These are phyloP conservation scores for Myotis vivesi DNA, from an alignment of 2,797 vertebrate species.

Conservation along the genomic window DNA sequence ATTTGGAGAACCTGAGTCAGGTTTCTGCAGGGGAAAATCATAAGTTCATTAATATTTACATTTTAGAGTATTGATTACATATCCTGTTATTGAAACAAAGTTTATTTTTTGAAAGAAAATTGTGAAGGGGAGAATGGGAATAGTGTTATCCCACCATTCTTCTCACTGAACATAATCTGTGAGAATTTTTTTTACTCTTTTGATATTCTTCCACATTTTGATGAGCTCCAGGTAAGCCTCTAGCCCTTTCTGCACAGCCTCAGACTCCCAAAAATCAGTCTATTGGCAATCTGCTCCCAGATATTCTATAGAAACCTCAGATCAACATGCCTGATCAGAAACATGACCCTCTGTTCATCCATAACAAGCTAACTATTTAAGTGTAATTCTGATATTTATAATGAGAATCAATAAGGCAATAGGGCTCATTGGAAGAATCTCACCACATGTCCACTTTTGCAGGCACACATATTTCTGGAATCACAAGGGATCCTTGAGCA, in stretches of 20 bases:
- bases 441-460: neutral
- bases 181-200: neutral
- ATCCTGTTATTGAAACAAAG: conserved; percentile 35
- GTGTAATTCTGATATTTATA: neutral
- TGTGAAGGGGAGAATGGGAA: neutral
- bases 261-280: neutral
- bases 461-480: neutral
- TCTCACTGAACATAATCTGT: neutral
- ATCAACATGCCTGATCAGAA: neutral
- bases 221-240: neutral
- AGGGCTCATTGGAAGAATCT: neutral
- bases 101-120: conserved; percentile 40
- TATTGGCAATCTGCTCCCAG: neutral
- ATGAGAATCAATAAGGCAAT: neutral
- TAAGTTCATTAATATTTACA: conserved; percentile 30
- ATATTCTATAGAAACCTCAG: neutral
- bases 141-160: neutral
- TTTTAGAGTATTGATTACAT: conserved; percentile 56
- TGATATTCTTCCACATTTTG: neutral
- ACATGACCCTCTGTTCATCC: neutral
- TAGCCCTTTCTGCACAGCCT: neutral
- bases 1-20: neutral
- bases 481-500: neutral
- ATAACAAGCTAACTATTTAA: neutral
- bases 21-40: conserved; percentile 48